phyloP scores from a whole-genome alignment of 1,140 invertebrate genomes.

The Chironomus tepperi region DNA sequence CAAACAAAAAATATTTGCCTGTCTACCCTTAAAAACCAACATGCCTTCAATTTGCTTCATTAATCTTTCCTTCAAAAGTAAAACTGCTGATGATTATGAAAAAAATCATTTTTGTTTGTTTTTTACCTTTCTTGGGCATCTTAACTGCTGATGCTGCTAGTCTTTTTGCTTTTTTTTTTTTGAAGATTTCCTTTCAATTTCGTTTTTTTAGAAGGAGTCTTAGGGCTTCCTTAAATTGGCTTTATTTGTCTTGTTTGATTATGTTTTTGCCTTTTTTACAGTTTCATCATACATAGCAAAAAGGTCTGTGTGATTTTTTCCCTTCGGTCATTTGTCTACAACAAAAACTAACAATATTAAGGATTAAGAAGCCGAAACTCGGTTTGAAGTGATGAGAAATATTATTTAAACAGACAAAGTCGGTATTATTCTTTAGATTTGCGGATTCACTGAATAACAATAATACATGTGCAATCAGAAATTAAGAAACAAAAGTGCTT shows the following conservation, averaged over 20 bases:
- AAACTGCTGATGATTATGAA: background rate
- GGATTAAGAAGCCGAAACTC: no score
- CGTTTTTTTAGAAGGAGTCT: background rate
- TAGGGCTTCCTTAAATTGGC: background rate
- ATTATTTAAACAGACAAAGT: no score
- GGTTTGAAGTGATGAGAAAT: no score
- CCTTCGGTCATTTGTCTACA: no score
- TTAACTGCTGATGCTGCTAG: background rate
- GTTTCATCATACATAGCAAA: no score
- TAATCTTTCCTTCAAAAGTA: background rate
- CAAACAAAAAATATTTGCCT: background rate
- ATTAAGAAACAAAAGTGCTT: no score
- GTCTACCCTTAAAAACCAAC: background rate
- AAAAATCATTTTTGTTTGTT: background rate
- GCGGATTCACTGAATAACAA: no score
- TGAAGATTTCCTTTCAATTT: background rate
- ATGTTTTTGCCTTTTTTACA: background rate
- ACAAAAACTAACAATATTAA: no score
- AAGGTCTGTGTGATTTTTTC: no score
- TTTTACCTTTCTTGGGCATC: background rate
- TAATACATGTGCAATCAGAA: no score
- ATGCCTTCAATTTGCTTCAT: background rate
- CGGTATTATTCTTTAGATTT: no score
- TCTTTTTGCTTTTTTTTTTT: background rate
- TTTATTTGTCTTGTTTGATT: background rate